Evolutionary conservation across 2,797 vertebrate species (phyloP), one percentile per base, ranked within the genome.

Genomic region (Aphelocoma californica): DNA sequence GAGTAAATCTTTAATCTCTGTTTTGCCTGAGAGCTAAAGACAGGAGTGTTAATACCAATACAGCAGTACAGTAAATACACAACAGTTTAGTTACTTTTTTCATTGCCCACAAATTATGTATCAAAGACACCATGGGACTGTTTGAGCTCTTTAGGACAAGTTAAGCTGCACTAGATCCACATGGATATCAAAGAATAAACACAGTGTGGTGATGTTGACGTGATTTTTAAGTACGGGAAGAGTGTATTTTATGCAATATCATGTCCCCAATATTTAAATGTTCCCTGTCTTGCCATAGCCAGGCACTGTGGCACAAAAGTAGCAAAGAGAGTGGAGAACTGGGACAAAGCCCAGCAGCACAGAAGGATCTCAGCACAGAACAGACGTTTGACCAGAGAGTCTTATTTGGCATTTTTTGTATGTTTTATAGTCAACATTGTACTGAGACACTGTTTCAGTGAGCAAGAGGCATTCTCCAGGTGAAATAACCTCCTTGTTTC

Each of bases 1-100:
- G 38, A 94, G 71, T 26, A 82, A 42, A 82, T 47, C 79, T 89
- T 92, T 89, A 77, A 91, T 92, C 51, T 86, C 66, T 77, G 18
- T 60, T 92, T 74, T 91, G 50, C 57, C 72, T 54, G 34, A 91
- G 65, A 89, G 29, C 23, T 82, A 36, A 72, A 86, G 84, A 89
- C 45, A 82, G 50, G 28, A 80, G 38, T 17, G 16, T 53, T 85
- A 77, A 82, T 32, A 85, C 8, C 61, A 88, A 17, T 20, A 53
- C 9, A 83, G 65, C 53, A 88, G n/a, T 38, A 53, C 48, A 61
- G 31, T 54, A 57, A 10, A 57, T 6, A 61, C 1, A 40, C 28
- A 78, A 38, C 18, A 56, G 18, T 54, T 72, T 60, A 62, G 36
- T 72, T 61, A 38, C 47, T 28, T 57, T 57, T 64, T 67, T 73